phyloP scores from a whole-genome alignment of 2,113 vertebrate species.

The Axis porcinus region DNA sequence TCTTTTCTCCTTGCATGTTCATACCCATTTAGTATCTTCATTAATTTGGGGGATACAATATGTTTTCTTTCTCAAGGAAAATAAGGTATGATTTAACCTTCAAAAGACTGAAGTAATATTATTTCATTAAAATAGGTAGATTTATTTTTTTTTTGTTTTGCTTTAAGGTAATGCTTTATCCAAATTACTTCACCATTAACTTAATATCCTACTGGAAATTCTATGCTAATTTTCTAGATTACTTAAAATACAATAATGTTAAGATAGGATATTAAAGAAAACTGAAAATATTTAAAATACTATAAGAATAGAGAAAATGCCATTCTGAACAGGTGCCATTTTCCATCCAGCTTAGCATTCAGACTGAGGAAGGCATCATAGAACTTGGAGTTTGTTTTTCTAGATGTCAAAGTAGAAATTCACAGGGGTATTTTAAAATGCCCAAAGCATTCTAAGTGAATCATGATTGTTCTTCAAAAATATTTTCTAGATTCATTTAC shows the following conservation, averaged over 20 bases:
- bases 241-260: background rate
- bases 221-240: background rate
- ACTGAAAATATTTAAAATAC: background rate
- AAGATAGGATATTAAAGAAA: background rate
- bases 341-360: background rate
- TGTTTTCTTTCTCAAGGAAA: constrained; percentile 40
- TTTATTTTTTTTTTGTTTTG: background rate
- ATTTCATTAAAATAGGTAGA: constrained; percentile 2
- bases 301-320: background rate
- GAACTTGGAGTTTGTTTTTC: background rate
- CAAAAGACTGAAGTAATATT: background rate
- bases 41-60: constrained; percentile 24
- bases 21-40: background rate
- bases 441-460: background rate
- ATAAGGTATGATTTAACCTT: constrained; percentile 30
- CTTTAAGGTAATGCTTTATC: background rate
- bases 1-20: background rate
- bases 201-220: background rate
- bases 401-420: background rate
- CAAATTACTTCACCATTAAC: background rate
- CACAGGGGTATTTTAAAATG: background rate
- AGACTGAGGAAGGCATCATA: background rate
- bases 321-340: background rate
- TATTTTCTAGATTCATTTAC: background rate
- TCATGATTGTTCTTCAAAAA: background rate